Base-by-base conservation (phyloP, 2,113 vertebrate species). In the Uropsilus gracilis region DNA sequence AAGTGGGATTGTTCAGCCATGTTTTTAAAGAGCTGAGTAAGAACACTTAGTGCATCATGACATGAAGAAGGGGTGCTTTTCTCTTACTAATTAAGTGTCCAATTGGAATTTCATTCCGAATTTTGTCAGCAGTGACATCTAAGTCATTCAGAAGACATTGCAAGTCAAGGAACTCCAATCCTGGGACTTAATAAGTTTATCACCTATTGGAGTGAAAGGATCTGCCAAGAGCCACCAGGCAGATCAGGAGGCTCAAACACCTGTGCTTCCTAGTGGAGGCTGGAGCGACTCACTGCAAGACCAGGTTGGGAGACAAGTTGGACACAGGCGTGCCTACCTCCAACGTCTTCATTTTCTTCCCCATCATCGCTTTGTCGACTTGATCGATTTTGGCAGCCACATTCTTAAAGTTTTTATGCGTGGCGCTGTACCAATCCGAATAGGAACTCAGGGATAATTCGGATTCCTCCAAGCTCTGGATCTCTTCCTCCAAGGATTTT, bases 401-500 rank as follows among this genome's bases (percentile, higher is more conserved):
- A 0, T 98, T 98, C 92, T 97, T 98, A 75, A 99, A 99, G 95
- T 98, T 99, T 94, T 98, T 99, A 91, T 98, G 98, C 24, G 99
- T 99, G 20, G 98, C 98, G 93, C 90, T 97, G 28, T 99, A 98
- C 99, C 99, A 99, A 64, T 99, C 98, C 0, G 98, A 98, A 96
- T 99, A 99, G 94, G 98, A 97, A 63, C 91, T 94, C 72, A 99
- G 98, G 86, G 99, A 98, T 22, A 98, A 96, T 59, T 99, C 99
- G 4, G 99, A 99, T 94, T 99, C 99, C 32, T 99, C 98, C 34
- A 99, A 98, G 96, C 98, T 99, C 92, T 97, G 98, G 86, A 99
- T 98, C 97, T 99, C 99, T 96, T 99, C 99, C 96, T 99, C 99
- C 46, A 99, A 97, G 95, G 99, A 99, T 96, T 99, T 99, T 86